phyloP scores from a whole-genome alignment of 2,113 vertebrate species.

The Coracopsis vasa region DNA sequence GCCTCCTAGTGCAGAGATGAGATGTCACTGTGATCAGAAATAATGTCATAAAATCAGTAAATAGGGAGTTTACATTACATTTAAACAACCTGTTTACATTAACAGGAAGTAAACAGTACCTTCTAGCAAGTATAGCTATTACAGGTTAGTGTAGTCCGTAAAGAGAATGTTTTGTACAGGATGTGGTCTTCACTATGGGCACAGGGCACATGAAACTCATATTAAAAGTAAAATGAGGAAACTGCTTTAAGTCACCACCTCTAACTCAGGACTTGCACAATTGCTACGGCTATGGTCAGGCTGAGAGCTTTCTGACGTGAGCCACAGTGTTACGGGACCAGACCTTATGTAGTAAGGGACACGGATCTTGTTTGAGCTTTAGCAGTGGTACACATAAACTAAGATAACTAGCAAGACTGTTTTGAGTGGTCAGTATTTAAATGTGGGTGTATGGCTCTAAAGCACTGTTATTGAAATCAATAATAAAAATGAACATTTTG shows the following conservation, averaged over 20 bases:
- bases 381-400: neutral
- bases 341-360: neutral
- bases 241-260: neutral
- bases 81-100: neutral
- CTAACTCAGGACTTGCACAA: neutral
- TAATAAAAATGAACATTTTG: neutral
- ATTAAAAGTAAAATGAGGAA: neutral
- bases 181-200: neutral
- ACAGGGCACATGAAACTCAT: fast-evolving
- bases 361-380: neutral
- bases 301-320: neutral
- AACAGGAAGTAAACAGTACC: neutral
- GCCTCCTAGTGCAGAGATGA: neutral
- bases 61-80: neutral
- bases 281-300: neutral
- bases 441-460: fast-evolving
- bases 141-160: neutral
- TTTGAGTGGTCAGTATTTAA: neutral
- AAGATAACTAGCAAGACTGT: neutral
- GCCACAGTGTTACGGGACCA: neutral
- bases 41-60: neutral
- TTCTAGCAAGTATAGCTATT: neutral
- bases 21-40: neutral
- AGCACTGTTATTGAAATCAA: neutral
- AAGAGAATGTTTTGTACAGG: neutral